Conservation (phyloP, 2,797 vertebrate genomes). For the Enteromius anoplus region DNA sequence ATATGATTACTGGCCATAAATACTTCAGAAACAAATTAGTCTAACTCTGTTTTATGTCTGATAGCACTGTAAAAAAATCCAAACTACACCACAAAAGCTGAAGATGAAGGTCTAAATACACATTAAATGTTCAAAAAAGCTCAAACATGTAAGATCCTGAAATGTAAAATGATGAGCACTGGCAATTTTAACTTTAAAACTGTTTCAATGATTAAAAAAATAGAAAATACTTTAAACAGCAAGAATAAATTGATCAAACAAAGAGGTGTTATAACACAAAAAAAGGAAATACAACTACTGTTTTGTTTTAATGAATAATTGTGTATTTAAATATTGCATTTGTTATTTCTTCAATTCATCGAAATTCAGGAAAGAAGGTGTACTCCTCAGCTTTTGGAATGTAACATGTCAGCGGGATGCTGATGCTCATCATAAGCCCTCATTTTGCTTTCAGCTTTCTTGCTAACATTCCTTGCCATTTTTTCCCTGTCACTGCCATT, state of each 20-base stretch:
- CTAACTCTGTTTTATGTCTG: background rate
- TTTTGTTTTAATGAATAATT: background rate
- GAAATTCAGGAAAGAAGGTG: background rate
- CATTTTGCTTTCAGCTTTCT: background rate
- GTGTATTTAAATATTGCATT: background rate
- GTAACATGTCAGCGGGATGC: background rate
- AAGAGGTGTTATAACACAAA: background rate
- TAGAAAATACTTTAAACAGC: background rate
- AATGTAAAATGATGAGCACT: background rate
- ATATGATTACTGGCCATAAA: background rate
- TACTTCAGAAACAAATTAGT: background rate
- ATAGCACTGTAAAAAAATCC: background rate
- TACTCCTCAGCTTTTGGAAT: background rate
- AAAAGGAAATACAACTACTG: background rate
- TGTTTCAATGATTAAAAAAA: background rate
- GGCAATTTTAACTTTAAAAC: background rate
- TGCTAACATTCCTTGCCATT: conserved; percentile 2
- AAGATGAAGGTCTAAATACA: background rate
- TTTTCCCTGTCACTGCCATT: background rate
- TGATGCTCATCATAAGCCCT: background rate
- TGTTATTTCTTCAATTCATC: background rate
- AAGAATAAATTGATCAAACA: background rate
- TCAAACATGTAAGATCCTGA: background rate
- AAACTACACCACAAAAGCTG: background rate
- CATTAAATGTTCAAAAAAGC: background rate